Evolutionary conservation across 64 coral and sea anemone genomes (phyloP), one percentile per base, ranked within the genome.

Genomic region (Actinia equina): DNA sequence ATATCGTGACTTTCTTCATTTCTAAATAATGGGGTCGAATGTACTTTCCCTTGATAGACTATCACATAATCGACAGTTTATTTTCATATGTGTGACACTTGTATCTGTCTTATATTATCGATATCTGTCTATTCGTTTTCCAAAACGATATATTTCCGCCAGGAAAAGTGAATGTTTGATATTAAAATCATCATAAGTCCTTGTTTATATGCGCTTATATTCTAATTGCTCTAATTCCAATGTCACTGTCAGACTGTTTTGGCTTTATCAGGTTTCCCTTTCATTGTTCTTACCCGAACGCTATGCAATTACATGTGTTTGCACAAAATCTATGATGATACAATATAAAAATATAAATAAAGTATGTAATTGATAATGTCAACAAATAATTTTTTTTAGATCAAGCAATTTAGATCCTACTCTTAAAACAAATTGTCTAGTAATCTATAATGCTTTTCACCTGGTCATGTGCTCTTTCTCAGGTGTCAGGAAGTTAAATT

Each of bases 401-500:
- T n/a, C 18, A 23, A 10, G 23, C 11, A 10, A 26, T 37, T 30
- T 37, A 2, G 69, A 37, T 74, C 25, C 13, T 74, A n/a, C n/a
- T n/a, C n/a, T n/a, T n/a, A n/a, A 17, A 74, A 74, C 22, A n/a
- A n/a, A n/a, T n/a, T n/a, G n/a, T n/a, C n/a, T 67, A 3, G 13
- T 56, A 11, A 7, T 2, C 13, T 0, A 14, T 74, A 8, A 30
- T 74, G 41, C 2, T 22, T 41, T 41, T 30, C 37, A 14, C 7
- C 69, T 1, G 16, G 26, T 74, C 69, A 74, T 74, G 69, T n/a
- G n/a, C 23, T 5, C 2, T 37, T 74, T 41, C 69, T 74, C 69
- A 42, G 69, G 69, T 74, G n/a, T 74, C 69, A 74, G 69, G 69
- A 74, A 74, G 14, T 74, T n/a, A 22, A 74, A 74, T 74, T 14